Base-by-base conservation (phyloP, 1,140 invertebrate species). In the Pectinophora gossypiella region DNA sequence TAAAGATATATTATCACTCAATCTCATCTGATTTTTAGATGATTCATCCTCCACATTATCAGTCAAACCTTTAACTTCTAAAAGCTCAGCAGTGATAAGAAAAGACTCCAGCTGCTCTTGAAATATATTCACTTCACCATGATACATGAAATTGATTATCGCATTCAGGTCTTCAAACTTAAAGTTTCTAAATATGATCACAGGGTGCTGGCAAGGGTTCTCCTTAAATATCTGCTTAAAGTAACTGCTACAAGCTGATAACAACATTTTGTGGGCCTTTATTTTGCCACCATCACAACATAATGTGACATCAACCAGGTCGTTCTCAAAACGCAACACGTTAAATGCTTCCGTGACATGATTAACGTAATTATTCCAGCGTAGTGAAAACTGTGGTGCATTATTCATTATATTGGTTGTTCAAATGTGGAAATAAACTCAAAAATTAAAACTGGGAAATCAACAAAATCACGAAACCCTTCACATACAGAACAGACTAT, bases 91-190 rank as follows among this genome's bases (percentile, higher is more conserved):
- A 54, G 95, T 97, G 69, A 95, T 92, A 55, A 98, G 86, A 89
- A 97, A 95, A 10, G 94, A 93, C 61, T 95, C 91, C 64, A 97
- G 86, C 71, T 97, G 95, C 55, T 95, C 94, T 78, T 97, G 94
- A 59, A 95, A 93, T 48, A 98, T 95, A 79, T 96, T 97, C 6
- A 97, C 96, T 87, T 97, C 95, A 50, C 96, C 96, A 77, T 90
- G 89, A 72, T 96, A 96, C 92, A 96, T 96, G 72, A 96, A 96
- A 73, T 95, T 92, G 16, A 96, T 90, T 48, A 96, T 91, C 15
- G 94, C 94, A 65, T 91, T 91, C 64, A 97, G 89, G 82, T 96
- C 94, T 61, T 94, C 92, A 66, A 91, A 95, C 71, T 93, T 93
- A 35, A 96, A 93, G 82, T 96, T 95, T 69, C 93, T 91, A 70